A percentile compares a stretch with the other conserved stretches of the same genome.
Evolutionary conservation across 2,113 vertebrate genomes (phyloP).

Genomic region (Lasiurus borealis): DNA sequence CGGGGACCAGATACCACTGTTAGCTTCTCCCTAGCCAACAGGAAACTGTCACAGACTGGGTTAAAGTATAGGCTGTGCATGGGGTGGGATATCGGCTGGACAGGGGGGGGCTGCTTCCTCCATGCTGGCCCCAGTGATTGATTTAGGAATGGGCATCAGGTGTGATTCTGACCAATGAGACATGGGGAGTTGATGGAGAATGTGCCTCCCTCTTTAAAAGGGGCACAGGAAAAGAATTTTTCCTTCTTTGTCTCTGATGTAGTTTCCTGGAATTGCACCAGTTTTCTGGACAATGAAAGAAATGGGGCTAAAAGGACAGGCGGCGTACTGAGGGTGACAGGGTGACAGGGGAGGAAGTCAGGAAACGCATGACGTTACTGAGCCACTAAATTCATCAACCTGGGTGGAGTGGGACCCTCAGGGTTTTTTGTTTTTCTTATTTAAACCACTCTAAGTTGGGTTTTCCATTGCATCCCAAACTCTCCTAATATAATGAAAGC

Average conservation of each 20-base stretch:
- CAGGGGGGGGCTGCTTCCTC: neutral
- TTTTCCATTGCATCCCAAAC: neutral
- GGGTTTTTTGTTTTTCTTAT: neutral
- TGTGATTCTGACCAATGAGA: neutral
- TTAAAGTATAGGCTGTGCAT: too few relatives aligned
- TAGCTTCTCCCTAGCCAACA: neutral
- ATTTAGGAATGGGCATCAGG: neutral
- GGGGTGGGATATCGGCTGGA: too few relatives aligned
- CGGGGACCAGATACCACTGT: neutral
- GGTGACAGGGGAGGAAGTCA: neutral
- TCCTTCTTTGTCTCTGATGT: neutral
- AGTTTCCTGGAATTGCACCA: neutral
- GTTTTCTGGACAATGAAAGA: neutral
- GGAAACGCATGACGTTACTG: neutral
- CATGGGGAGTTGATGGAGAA: neutral
- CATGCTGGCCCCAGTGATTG: neutral
- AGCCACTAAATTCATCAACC: neutral
- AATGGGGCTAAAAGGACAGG: neutral
- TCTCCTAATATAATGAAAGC: neutral
- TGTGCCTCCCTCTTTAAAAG: neutral
- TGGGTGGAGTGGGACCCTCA: too few relatives aligned
- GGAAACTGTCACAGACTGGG: neutral
- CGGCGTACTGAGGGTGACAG: neutral
- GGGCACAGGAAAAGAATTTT: neutral
- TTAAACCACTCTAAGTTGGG: neutral